Conservation (phyloP, 2,888 invertebrate genomes). For the Azorinus chamasolen region DNA sequence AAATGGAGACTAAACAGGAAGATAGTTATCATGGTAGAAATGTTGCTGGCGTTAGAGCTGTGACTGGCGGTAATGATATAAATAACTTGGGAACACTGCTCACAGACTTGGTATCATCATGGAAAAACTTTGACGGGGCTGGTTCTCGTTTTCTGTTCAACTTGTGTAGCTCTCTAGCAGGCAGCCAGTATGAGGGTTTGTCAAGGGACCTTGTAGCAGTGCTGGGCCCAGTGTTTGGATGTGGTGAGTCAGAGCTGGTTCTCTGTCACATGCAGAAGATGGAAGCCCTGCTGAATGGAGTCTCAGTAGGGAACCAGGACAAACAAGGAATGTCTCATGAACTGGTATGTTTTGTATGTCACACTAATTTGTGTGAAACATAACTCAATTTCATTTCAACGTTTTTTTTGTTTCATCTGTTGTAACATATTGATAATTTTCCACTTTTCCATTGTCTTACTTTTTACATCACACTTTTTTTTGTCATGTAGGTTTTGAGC, state of each 20-base stretch:
- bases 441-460: too few relatives aligned
- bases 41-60: too few relatives aligned
- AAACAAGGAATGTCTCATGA: slow-evolving; percentile 7
- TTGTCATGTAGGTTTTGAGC: too few relatives aligned
- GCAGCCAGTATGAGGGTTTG: slow-evolving; percentile 42
- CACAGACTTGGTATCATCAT: slow-evolving; percentile 7
- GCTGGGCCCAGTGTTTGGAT: slow-evolving; percentile 57
- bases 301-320: slow-evolving; percentile 19
- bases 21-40: too few relatives aligned
- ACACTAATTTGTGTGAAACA: too few relatives aligned
- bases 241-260: slow-evolving; percentile 60
- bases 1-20: too few relatives aligned
- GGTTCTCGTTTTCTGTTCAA: slow-evolving; percentile 45
- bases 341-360: neutral
- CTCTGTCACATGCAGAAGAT: slow-evolving; percentile 57
- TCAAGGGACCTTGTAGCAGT: slow-evolving; percentile 44
- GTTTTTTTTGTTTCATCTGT: too few relatives aligned
- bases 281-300: slow-evolving; percentile 35
- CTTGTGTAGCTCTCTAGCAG: slow-evolving; percentile 44
- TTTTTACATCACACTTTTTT: too few relatives aligned
- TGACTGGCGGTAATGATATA: too few relatives aligned
- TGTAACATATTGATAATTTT: too few relatives aligned
- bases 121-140: slow-evolving; percentile 58
- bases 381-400: too few relatives aligned
- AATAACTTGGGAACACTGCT: too few relatives aligned